Percentiles rank a stretch among this genome's conserved stretches.
Evolutionary conservation across 2,888 invertebrate species (phyloP).

Genomic region (Gymnosoma rotundatum): DNA sequence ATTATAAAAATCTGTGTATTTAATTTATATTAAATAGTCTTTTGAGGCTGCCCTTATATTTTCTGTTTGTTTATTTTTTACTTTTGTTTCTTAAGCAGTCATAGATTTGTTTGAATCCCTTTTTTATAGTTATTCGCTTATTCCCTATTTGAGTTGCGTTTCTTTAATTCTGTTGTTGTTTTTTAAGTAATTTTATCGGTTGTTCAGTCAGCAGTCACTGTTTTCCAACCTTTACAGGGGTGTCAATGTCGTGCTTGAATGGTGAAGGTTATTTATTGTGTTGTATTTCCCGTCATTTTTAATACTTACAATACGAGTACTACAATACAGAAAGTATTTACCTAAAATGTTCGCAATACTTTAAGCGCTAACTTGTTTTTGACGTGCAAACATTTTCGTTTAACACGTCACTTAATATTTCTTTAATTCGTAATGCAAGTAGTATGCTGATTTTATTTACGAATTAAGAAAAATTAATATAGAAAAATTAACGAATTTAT

Average conservation of each 20-base stretch:
- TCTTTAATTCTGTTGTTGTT: neutral
- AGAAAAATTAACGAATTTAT: too few relatives aligned
- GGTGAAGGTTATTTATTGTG: slow-evolving; percentile 43
- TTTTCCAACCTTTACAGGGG: slow-evolving; percentile 55
- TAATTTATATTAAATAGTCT: neutral
- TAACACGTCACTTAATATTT: neutral
- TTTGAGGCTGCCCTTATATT: neutral
- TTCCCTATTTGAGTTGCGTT: slow-evolving; percentile 12
- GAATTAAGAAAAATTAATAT: too few relatives aligned
- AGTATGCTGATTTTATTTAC: too few relatives aligned
- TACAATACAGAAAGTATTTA: slow-evolving; percentile 42
- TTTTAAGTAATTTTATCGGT: neutral
- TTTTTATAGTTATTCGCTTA: slow-evolving; percentile 20
- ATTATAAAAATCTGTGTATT: too few relatives aligned
- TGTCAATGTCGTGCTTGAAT: slow-evolving; percentile 60
- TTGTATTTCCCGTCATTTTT: slow-evolving; percentile 60
- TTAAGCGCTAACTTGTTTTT: neutral
- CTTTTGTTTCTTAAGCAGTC: too few relatives aligned
- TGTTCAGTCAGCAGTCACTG: slow-evolving; percentile 30
- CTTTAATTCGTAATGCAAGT: neutral
- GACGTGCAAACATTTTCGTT: neutral
- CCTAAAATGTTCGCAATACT: slow-evolving; percentile 18
- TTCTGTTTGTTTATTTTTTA: neutral
- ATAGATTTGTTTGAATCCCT: too few relatives aligned
- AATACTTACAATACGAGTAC: slow-evolving; percentile 56